These are phyloP conservation scores for Varroa destructor DNA, from an alignment of 1,140 invertebrate genomes.

Conservation along the genomic window DNA sequence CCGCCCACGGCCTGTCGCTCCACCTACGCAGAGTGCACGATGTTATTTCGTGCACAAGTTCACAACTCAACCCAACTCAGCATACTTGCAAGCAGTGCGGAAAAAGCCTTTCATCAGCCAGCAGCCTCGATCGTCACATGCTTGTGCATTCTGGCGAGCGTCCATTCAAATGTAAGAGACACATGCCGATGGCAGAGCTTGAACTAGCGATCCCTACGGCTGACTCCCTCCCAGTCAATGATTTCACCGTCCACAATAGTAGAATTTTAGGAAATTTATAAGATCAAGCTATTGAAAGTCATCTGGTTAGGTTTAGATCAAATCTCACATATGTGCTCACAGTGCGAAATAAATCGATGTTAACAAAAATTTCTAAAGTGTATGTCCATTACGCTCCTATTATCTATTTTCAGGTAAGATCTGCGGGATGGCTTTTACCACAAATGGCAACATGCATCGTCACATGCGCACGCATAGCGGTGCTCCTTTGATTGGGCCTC, in stretches of 20 bases:
- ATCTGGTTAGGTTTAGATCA: too few species aligned
- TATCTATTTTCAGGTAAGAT: conserved; percentile 40
- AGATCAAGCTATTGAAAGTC: too few species aligned
- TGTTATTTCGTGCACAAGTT: conserved; percentile 18
- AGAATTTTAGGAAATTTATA: too few species aligned
- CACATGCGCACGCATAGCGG: conserved; percentile 58
- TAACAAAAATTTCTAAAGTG: too few species aligned
- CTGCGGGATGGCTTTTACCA: conserved; percentile 67
- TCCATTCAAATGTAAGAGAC: conserved; percentile 53
- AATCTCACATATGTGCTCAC: too few species aligned
- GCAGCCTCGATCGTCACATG: conserved; percentile 59
- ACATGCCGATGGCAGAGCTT: neutral
- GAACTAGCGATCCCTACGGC: too few species aligned
- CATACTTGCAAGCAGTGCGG: conserved; percentile 45
- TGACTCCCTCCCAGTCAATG: too few species aligned
- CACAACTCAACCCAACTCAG: conserved; percentile 47
- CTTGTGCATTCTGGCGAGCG: conserved; percentile 59
- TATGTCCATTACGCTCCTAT: too few species aligned
- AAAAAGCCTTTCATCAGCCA: conserved; percentile 55
- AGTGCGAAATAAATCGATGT: too few species aligned
- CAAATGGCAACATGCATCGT: conserved; percentile 73
- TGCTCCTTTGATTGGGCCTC: conserved; percentile 26
- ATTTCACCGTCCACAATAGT: too few species aligned
- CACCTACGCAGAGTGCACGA: conserved; percentile 46
- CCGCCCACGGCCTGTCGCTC: conserved; percentile 53